Evolutionary conservation across 1,140 invertebrate species (phyloP), one percentile per base, ranked within the genome.

Genomic region (Batillaria attramentaria): DNA sequence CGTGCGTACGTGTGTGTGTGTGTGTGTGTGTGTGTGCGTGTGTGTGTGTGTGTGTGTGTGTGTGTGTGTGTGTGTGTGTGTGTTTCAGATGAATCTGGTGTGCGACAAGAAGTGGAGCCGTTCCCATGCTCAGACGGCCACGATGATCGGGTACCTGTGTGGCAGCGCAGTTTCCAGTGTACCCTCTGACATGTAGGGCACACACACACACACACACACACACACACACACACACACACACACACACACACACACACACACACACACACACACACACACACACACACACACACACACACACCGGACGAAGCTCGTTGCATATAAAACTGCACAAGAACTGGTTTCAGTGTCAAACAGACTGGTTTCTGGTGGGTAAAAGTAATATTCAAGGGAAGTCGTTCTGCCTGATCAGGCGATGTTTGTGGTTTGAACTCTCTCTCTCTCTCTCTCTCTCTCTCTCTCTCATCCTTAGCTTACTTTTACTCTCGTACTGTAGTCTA

Each of bases 31-130:
- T n/a, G n/a, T n/a, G n/a, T n/a, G n/a, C n/a, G n/a, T n/a, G n/a
- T n/a, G n/a, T n/a, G n/a, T n/a, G n/a, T n/a, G n/a, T n/a, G n/a
- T n/a, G n/a, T n/a, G n/a, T n/a, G n/a, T n/a, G n/a, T n/a, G n/a
- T n/a, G n/a, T n/a, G n/a, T n/a, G n/a, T n/a, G n/a, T n/a, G n/a
- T n/a, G n/a, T 70, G n/a, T 70, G 20, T 70, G 3, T 6, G 24
- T 57, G 66, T 31, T 46, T 35, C 70, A 73, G 70, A 50, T 73
- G 42, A 31, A 46, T 28, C 20, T 73, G 42, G 70, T 73, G 35
- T 73, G 70, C 50, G 70, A 73, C 35, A 73, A 57, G 33, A 57
- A 46, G 3, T 20, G n/a, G 42, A 31, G 18, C 31, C 42, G 50
- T 3, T 50, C 70, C n/a, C 10, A 50, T n/a, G 70, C 70, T 24